Evolutionary conservation across 2,797 vertebrate genomes (phyloP).

Genomic region (Vultur gryphus): DNA sequence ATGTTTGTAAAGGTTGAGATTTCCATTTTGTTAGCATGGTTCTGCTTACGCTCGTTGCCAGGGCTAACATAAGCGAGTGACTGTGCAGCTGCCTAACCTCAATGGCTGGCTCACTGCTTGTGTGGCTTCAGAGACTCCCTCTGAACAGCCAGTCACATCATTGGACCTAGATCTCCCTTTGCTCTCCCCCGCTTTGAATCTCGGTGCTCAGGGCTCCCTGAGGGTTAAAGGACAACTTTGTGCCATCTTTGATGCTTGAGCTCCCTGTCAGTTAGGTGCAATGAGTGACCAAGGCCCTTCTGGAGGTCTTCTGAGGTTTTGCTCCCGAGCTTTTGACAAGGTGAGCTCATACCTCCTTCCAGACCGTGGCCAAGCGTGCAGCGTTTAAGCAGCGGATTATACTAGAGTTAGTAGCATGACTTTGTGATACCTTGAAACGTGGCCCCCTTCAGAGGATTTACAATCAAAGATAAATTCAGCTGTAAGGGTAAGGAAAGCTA

Average conservation of each 20-base stretch:
- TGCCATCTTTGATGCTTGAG: not conserved
- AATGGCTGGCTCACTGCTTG: not conserved
- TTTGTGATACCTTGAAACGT: not conserved
- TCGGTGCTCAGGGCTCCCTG: not conserved
- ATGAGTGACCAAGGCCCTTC: not conserved
- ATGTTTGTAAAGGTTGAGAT: not conserved
- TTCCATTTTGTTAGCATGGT: not conserved
- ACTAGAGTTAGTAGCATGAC: not conserved
- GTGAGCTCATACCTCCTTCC: not conserved
- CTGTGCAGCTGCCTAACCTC: not conserved
- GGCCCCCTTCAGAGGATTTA: not conserved
- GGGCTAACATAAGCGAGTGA: not conserved
- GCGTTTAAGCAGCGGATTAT: not conserved
- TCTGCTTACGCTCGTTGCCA: not conserved
- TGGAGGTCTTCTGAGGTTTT: not conserved
- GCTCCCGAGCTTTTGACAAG: not conserved
- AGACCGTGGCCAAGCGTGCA: rapidly evolving
- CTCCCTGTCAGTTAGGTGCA: not conserved
- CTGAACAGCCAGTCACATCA: not conserved
- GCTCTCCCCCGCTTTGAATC: not conserved
- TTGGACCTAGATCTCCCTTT: not conserved
- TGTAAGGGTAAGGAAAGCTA: not conserved
- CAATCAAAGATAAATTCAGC: not conserved
- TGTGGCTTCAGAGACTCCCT: not conserved
- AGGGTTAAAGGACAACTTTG: rapidly evolving